Evolutionary conservation across 2,888 invertebrate species (phyloP).

Genomic region (Spatulosminthurus flaviceps): DNA sequence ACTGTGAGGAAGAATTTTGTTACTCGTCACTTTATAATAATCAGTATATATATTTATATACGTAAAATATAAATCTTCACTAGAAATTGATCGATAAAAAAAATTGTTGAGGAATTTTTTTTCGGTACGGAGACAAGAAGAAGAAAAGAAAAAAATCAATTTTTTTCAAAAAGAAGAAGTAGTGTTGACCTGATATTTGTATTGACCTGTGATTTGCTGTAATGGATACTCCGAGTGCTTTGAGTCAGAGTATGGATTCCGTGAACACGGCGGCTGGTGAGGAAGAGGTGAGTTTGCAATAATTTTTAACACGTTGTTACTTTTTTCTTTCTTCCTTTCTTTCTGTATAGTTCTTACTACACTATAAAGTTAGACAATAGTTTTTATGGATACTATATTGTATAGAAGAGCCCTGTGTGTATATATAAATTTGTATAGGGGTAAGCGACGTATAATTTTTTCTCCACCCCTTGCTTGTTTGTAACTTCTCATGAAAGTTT

Average conservation of each 20-base stretch:
- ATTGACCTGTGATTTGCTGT: constrained; percentile 45
- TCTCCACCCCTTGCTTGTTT: background rate
- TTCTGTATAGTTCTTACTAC: too few species aligned
- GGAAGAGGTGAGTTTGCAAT: constrained; percentile 83
- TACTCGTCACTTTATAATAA: too few species aligned
- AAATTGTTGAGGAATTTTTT: background rate
- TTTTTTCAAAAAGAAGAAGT: constrained; percentile 21
- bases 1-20: too few species aligned
- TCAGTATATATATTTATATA: too few species aligned
- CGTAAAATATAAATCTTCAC: background rate
- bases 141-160: background rate
- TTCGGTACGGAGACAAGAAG: too few species aligned
- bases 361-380: too few species aligned
- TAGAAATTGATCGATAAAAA: background rate
- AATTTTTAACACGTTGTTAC: background rate
- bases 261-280: constrained; percentile 95
- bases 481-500: background rate
- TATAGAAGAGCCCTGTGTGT: background rate
- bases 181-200: constrained; percentile 31
- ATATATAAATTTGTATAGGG: too few species aligned
- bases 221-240: constrained; percentile 77
- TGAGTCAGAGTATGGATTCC: constrained; percentile 96
- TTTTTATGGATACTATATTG: too few species aligned
- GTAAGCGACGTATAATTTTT: background rate
- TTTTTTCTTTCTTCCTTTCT: background rate